Evolutionary conservation across 2,113 vertebrate species (phyloP), one percentile per base, ranked within the genome.

Genomic region (Rousettus leschenaultii): DNA sequence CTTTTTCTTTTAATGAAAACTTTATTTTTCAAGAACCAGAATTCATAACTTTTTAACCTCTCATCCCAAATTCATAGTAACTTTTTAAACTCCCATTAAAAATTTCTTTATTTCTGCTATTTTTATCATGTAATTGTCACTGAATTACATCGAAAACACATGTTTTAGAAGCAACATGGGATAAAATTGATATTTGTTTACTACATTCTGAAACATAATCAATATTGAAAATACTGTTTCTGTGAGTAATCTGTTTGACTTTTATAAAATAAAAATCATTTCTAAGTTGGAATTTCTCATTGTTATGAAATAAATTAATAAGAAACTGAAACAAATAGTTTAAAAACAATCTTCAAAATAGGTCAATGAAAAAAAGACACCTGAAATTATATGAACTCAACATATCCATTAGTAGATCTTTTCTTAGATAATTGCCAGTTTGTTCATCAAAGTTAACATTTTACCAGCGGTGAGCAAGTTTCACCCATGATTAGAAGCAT

Each of bases 391-490:
- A 48, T 86, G 6, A 33, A 78, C 75, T 88, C 73, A 94, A 33
- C 35, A 73, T 43, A 97, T 94, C 68, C 59, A 68, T 86, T 6
- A 87, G 21, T 75, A 91, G 88, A 68, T 30, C 6, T 15, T 94
- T 94, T 97, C 90, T 95, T 92, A 12, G 6, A 40, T 65, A 95
- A 86, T 80, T 66, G 94, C 3, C 11, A 70, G 7, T 95, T 98
- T 96, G 83, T 96, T 88, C 53, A 97, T 95, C 65, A 92, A 94
- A 96, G 74, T 93, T 97, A 65, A 5, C 21, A 92, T 97, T 97
- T 98, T 85, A 86, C 18, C 18, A 74, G 21, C 57, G 0, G 11
- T 89, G 51, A 97, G 77, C 51, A 94, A 74, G 30, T 86, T 75
- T 92, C 0, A 79, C 35, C 71, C 7, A 7, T 97, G 89, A 97